Conservation (phyloP, 35 echinoderm and acorn worm genomes). For the Heliocidaris tuberculata region DNA sequence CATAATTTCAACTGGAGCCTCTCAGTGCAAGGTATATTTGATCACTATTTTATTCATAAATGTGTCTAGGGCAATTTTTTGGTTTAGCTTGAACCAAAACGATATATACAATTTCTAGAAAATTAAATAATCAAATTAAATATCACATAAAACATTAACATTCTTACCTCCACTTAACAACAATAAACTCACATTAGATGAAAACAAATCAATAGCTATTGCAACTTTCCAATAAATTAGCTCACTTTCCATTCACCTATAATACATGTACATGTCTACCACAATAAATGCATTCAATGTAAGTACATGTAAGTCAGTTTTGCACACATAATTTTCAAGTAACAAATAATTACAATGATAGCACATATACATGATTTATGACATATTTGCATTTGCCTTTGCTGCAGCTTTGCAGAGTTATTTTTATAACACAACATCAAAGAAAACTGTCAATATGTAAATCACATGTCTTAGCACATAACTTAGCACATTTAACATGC, state of each 20-base stretch:
- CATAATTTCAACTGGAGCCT: no score
- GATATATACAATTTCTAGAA: no score
- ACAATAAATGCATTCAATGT: background rate
- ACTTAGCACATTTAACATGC: background rate
- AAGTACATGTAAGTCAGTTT: background rate
- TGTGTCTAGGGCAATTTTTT: no score
- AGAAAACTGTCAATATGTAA: background rate
- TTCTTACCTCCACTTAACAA: no score
- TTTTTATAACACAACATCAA: background rate
- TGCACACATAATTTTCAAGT: background rate
- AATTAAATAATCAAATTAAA: no score
- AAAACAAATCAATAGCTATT: background rate
- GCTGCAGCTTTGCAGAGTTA: background rate
- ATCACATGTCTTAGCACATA: background rate
- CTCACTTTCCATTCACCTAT: background rate
- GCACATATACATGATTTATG: background rate
- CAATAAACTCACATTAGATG: background rate
- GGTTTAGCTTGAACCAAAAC: no score
- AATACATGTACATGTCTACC: background rate
- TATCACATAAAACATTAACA: no score
- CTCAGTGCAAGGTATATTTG: no score
- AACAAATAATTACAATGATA: background rate
- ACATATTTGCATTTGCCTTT: background rate
- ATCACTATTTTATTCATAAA: no score
- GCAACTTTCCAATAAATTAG: conserved; percentile 18